Base-by-base conservation (phyloP, 2,797 vertebrate species). In the Aulostomus chinensis region DNA sequence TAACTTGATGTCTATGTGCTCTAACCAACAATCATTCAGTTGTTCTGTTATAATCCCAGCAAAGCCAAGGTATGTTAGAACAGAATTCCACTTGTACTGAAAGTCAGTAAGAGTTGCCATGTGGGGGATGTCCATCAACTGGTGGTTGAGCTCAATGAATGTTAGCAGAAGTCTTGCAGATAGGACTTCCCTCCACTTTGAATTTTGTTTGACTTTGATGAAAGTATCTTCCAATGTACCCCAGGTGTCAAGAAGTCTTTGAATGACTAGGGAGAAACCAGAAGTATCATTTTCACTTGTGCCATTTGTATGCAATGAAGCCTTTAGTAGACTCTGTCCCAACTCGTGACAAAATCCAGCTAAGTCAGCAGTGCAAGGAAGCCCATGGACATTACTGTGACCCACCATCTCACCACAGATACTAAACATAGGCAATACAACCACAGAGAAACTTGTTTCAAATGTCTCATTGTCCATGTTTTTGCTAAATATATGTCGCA, bases 121-220 rank as follows among this genome's bases (percentile, higher is more conserved):
- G 21, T 31, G 15, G 22, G 63, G 74, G 33, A 51, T 53, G 29
- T 83, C 68, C 40, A 48, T 64, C 36, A 87, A 22, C 51, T 83
- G 84, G 14, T 86, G 48, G 58, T 89, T 39, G 0, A 86, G 80
- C 49, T 91, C 93, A 16, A 85, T 86, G 33, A 88, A 85, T 2
- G 37, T 71, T 3, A 93, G 61, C 20, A 92, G 56, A 33, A 94
- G 76, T 48, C 88, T 90, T 2, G 92, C 84, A 15, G 90, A 88
- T 6, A 89, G 62, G 0, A 92, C 51, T 11, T 93, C 89, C 33
- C 78, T 81, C 94, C 93, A 93, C 25, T 75, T 68, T 0, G 80
- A 57, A 37, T 89, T 87, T 5, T 76, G 60, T 40, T 86, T 92
- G 47, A 85, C 77, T 30, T 81, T 78, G 28, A 16, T 37, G 1